A percentile compares a stretch with the other conserved stretches of the same genome.
These are phyloP conservation scores for Petrolisthes cinctipes DNA, from an alignment of 2,888 invertebrate species.

Conservation along the genomic window DNA sequence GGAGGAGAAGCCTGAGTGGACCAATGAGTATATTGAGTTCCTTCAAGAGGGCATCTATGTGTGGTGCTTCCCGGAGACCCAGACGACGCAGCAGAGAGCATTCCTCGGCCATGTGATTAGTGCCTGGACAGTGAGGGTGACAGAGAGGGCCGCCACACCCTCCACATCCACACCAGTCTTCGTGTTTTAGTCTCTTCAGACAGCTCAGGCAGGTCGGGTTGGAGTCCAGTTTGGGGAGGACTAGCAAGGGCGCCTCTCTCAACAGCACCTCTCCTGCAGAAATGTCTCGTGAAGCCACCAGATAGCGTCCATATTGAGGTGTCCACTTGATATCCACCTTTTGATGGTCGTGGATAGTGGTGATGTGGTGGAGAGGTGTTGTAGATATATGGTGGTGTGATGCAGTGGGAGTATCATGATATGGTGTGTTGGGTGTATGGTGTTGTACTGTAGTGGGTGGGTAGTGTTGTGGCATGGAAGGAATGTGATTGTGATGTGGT, in stretches of 20 bases:
- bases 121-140: conserved; percentile 22
- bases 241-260: neutral
- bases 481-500: too few relatives aligned
- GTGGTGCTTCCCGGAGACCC: conserved; percentile 15
- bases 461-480: too few relatives aligned
- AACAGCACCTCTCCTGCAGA: neutral
- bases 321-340: neutral
- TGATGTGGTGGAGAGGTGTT: too few relatives aligned
- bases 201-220: conserved; percentile 52
- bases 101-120: conserved; percentile 36
- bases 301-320: conserved; percentile 1
- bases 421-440: too few relatives aligned
- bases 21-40: conserved; percentile 43
- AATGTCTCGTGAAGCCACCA: neutral
- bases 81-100: conserved; percentile 36
- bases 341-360: too few relatives aligned
- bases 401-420: too few relatives aligned
- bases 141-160: conserved; percentile 50
- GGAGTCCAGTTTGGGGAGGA: conserved; percentile 42
- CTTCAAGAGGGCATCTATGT: conserved; percentile 18
- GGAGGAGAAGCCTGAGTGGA: conserved; percentile 45
- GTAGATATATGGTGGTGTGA: too few relatives aligned
- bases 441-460: too few relatives aligned
- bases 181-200: conserved; percentile 15
- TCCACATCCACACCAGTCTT: conserved; percentile 27